A percentile compares a stretch with the other conserved stretches of the same genome.
phyloP scores from a whole-genome alignment of 2,113 vertebrate species.

The Vidua chalybeata region DNA sequence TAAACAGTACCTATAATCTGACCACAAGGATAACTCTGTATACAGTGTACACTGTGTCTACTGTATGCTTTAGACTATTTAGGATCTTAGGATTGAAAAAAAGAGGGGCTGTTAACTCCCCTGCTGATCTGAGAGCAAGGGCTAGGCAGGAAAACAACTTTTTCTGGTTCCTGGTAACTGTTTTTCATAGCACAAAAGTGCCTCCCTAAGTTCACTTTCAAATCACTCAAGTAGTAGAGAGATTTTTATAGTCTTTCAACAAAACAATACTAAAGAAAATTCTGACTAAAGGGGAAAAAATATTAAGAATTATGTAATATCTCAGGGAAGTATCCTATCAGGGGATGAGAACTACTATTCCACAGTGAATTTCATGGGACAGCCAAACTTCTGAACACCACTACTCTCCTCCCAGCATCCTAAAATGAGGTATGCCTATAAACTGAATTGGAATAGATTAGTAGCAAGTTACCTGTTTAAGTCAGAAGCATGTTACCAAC shows the following conservation, averaged over 20 bases:
- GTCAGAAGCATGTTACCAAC: not conserved
- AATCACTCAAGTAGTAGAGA: not conserved
- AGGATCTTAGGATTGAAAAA: not conserved
- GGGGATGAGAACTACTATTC: not conserved
- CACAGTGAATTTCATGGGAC: not conserved
- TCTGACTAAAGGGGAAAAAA: not conserved
- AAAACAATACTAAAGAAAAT: not conserved
- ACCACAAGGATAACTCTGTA: not conserved
- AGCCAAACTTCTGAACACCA: not conserved
- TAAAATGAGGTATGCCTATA: not conserved
- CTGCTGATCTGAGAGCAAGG: not conserved
- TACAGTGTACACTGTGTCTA: not conserved
- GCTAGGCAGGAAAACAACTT: not conserved
- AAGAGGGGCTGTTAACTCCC: not conserved
- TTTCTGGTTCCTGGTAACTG: not conserved
- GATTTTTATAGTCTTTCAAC: not conserved
- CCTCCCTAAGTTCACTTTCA: not conserved
- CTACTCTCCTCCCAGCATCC: not conserved
- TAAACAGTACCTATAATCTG: not conserved
- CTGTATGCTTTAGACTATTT: not conserved
- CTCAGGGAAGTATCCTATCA: not conserved
- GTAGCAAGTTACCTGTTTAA: not conserved
- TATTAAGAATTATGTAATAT: not conserved
- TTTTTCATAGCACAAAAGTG: not conserved
- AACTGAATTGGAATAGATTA: not conserved